Evolutionary conservation across 2,113 vertebrate species (phyloP).

Genomic region (Dipodomys spectabilis): DNA sequence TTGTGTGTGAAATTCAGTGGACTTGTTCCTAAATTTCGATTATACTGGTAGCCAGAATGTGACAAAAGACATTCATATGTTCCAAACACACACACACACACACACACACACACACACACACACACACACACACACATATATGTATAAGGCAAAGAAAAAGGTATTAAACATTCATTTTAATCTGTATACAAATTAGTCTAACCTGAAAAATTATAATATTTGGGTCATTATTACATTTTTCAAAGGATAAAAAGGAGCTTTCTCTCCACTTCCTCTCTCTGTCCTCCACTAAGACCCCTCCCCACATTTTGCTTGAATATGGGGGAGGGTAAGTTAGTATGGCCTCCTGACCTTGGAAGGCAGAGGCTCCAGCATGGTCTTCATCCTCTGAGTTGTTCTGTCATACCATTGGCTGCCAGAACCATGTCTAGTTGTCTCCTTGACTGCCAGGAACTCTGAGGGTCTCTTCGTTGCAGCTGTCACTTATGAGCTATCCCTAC

Average conservation of each 20-base stretch:
- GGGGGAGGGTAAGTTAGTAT: accelerated
- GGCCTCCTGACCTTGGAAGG: neutral
- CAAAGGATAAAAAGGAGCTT: neutral
- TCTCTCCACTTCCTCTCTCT: too few relatives aligned
- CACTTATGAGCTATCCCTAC: neutral
- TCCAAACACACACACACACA: neutral
- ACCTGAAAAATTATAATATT: neutral
- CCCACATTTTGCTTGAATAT: neutral
- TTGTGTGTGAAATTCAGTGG: neutral
- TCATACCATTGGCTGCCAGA: neutral
- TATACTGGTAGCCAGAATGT: neutral
- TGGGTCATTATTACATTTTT: neutral
- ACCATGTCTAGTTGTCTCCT: accelerated
- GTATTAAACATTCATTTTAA: neutral
- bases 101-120: neutral
- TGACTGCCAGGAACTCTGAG: neutral
- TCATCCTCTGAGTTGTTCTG: neutral
- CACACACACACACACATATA: accelerated
- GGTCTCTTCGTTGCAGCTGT: neutral
- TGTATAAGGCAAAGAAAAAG: neutral
- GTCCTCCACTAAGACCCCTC: accelerated
- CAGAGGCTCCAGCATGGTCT: neutral
- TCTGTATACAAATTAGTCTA: neutral
- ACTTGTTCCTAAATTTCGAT: neutral
- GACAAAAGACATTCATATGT: neutral